Base-by-base conservation (phyloP, 1,140 invertebrate species). In the Micrasema longulum region DNA sequence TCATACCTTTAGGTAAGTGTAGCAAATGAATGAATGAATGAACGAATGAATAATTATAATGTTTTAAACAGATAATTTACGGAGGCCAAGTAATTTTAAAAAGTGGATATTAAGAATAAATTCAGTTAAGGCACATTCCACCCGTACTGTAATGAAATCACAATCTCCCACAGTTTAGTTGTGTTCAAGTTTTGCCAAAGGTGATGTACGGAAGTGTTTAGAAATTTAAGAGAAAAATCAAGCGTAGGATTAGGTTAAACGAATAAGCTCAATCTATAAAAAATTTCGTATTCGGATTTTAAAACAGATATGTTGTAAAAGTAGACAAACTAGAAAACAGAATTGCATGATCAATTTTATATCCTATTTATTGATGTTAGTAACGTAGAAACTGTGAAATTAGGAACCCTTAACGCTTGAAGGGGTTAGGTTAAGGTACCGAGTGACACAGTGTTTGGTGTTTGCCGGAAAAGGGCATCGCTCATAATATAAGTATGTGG, bases 301-400 rank as follows among this genome's bases (percentile, higher is more conserved):
- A 38, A 66, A 57, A 52, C 67, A 68, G 71, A 52, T 55, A 70
- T 63, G 31, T 47, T 72, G 71, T 63, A 55, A 71, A 60, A 62
- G 69, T 75, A 75, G 69, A 67, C 12, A 65, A 63, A 68, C 72
- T 76, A 76, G 71, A 38, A 62, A 12, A 69, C 70, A 62, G 71
- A 70, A 70, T 35, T 72, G 74, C 67, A 76, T 76, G 74, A 72
- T 62, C 74, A 76, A 72, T 76, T 76, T 76, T 72, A 76, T 76
- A 76, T 69, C 60, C 60, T 68, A 76, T 76, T 68, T 72, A 76
- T 76, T 57, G 74, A 67, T 76, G 74, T 76, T 76, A 76, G 74
- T 35, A 43, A 67, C 38, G 70, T 76, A 76, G 74, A 48, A 31
- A 52, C 53, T 47, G 71, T 72, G 74, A 48, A 71, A 57, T 62